Evolutionary conservation across 2,888 invertebrate genomes (phyloP).

Genomic region (Drosophila neotestacea): DNA sequence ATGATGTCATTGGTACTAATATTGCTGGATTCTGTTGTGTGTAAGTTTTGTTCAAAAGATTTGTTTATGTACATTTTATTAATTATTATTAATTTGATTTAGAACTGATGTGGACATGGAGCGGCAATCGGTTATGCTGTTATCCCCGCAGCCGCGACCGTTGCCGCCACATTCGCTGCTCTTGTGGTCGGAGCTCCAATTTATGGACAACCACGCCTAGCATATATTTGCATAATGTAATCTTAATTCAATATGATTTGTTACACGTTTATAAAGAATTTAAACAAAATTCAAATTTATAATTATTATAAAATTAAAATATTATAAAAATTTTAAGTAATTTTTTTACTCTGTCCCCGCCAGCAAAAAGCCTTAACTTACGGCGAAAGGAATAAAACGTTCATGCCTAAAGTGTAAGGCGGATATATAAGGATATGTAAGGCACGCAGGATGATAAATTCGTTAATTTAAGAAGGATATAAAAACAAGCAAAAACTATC

Average conservation of each 20-base stretch:
- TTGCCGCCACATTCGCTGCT: constrained; percentile 95
- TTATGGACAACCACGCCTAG: constrained; percentile 93
- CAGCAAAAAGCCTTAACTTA: no score
- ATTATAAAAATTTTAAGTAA: no score
- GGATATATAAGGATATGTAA: no score
- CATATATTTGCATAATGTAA: background rate
- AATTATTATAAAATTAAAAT: no score
- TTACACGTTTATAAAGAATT: background rate
- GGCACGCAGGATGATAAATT: no score
- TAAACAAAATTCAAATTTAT: background rate
- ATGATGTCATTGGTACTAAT: constrained; percentile 94
- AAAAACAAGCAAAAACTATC: no score
- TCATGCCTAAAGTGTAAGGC: no score
- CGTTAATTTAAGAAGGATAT: no score
- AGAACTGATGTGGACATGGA: constrained; percentile 96
- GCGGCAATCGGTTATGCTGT: constrained; percentile 93
- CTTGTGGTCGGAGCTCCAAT: constrained; percentile 95
- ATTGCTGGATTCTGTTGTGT: constrained; percentile 96
- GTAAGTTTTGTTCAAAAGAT: constrained; percentile 87
- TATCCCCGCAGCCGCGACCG: constrained; percentile 97
- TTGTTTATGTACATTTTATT: background rate
- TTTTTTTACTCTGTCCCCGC: no score
- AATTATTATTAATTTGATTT: constrained; percentile 65
- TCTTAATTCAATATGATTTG: background rate
- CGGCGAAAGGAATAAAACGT: no score